Conservation (phyloP, 1,140 invertebrate species). For the Chironomus striatipennis region DNA sequence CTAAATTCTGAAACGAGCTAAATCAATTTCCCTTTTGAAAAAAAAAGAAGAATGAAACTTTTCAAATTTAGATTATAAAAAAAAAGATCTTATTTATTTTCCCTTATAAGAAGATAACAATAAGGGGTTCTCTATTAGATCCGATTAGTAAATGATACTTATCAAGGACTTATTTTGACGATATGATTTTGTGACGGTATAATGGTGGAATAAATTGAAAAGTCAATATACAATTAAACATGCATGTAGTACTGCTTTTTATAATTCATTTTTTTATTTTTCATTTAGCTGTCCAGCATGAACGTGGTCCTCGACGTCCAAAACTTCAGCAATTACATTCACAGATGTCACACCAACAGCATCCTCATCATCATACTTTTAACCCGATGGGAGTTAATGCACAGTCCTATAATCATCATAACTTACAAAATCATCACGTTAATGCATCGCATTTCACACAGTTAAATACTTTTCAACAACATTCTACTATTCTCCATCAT, state of each 20-base stretch:
- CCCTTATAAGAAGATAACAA: not conserved
- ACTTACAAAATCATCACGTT: not conserved
- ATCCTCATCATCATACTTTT: constrained; percentile 27
- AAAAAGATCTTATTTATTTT: not conserved
- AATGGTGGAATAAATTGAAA: not conserved
- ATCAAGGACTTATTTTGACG: not conserved
- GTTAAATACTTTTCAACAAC: constrained; percentile 20
- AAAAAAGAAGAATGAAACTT: not conserved
- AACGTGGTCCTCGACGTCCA: constrained; percentile 87
- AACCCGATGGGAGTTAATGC: not conserved
- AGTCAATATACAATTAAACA: too few relatives aligned
- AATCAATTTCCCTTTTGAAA: not conserved
- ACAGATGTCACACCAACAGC: constrained; percentile 27
- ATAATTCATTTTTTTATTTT: too few relatives aligned
- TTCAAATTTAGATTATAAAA: not conserved
- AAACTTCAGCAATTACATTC: constrained; percentile 49
- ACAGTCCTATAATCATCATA: constrained; percentile 19
- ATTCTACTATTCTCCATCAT: constrained; percentile 29
- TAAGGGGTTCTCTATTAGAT: not conserved
- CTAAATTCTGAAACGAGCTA: too few relatives aligned
- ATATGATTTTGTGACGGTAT: not conserved
- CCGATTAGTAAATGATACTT: constrained; percentile 20
- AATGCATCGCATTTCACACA: not conserved
- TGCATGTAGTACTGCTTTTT: too few relatives aligned
- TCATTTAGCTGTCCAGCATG: constrained; percentile 91